Base-by-base conservation (phyloP, 2,888 invertebrate species). In the Galeruca laticollis region DNA sequence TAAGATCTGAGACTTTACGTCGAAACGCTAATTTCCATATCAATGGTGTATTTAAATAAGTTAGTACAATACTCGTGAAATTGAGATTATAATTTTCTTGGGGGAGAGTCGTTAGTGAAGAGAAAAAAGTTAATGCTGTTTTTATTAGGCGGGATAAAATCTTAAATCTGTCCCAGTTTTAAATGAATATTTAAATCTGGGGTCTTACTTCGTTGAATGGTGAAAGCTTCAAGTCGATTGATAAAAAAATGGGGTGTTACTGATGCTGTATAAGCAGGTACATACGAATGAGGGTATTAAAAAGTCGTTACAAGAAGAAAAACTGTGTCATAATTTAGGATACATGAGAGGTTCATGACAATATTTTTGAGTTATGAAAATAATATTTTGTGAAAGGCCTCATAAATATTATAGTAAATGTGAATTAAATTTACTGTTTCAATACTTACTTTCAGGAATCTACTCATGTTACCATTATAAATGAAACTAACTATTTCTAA, bases 31-130 rank as follows among this genome's bases (percentile, higher is more conserved):
- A 75, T 75, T 73, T 75, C 68, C 75, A 75, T 75, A 71, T 70
- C 75, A 75, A 75, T 75, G 62, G 74, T 69, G 68, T 71, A 74
- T 74, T 75, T 73, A 71, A 74, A 72, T 73, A 72, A 73, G 63
- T 70, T 69, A 62, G 60, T 62, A 70, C 67, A 70, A 70, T 68
- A 68, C 70, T 70, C 67, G 70, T 35, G 67, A 67, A 60, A 70
- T 68, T 52, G 67, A 67, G 67, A 67, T 70, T 67, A 70, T 70
- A 67, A 70, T 70, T 26, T 68, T 63, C 47, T 70, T 67, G 20
- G 57, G 62, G 62, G 52, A 60, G 52, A 26, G 61, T 70, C 56
- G 69, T 70, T 70, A 70, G 65, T 26, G 61, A 56, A 47, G 63
- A 60, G 66, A 67, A 68, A 70, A 47, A 70, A 59, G 70, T 63